Evolutionary conservation across 2,113 vertebrate genomes (phyloP), one percentile per base, ranked within the genome.

Genomic region (Zosterops hypoxanthus): DNA sequence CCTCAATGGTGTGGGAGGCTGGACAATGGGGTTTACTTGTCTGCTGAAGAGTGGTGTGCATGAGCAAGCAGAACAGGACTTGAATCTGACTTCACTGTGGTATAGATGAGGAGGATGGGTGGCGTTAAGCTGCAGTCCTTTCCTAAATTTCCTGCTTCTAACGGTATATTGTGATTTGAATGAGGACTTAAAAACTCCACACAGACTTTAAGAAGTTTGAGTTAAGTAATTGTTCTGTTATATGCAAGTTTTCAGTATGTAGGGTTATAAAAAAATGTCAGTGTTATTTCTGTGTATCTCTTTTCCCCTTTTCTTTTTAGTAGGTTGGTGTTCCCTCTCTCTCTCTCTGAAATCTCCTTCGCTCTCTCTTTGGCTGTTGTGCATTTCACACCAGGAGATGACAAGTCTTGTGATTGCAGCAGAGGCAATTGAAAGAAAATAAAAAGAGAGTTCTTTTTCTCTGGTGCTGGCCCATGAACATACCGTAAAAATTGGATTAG

Each of bases 401-500:
- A 96, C 92, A 96, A 96, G 92, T 96, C 95, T 97, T 96, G 88
- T 82, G 91, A 94, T 90, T 94, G 85, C 95, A 82, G 79, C 90
- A 97, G 81, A 96, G 77, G 90, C 90, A 96, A 83, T 89, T 96
- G 92, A 97, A 97, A 97, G 85, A 82, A 97, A 97, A 97, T 89
- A 95, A 91, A 97, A 86, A 63, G 86, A 81, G 94, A 68, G 86
- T 64, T 90, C 94, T 96, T 94, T 87, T 95, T 90, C 84, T 94
- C 66, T 96, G 92, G 88, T 95, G 76, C 88, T 91, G 95, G 85
- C 87, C 95, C 82, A 92, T 76, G 71, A 94, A 94, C 96, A 86
- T 79, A 94, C 94, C 95, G 21, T 97, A 97, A 96, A 92, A 96
- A 90, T 96, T 95, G 97, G 92, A 97, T 97, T 96, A 97, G 94